A percentile compares a stretch with the other conserved stretches of the same genome.
These are phyloP conservation scores for Lymantria monacha DNA, from an alignment of 2,888 invertebrate species.

Conservation along the genomic window DNA sequence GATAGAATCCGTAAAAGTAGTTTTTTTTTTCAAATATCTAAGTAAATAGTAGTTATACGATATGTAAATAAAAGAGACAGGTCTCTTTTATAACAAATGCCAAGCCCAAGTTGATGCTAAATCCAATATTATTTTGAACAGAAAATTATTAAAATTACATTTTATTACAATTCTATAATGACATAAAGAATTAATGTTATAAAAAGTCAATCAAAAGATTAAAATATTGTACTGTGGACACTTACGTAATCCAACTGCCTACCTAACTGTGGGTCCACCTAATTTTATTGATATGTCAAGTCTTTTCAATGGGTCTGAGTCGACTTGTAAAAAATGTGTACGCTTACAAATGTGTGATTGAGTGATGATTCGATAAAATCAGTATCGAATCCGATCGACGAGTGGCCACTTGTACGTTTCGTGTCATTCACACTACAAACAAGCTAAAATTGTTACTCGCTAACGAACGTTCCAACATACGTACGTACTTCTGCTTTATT, in stretches of 20 bases:
- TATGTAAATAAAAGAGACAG: too few relatives aligned
- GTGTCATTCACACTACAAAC: constrained; percentile 45
- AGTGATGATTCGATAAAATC: constrained; percentile 51
- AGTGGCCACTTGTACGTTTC: constrained; percentile 49
- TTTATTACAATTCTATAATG: too few relatives aligned
- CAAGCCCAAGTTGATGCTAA: too few relatives aligned
- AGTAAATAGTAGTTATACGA: too few relatives aligned
- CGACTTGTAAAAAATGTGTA: constrained; percentile 30
- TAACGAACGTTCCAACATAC: constrained; percentile 21
- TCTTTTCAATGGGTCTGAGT: constrained; percentile 28
- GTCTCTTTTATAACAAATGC: too few relatives aligned
- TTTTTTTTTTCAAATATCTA: too few relatives aligned
- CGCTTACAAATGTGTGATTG: constrained; percentile 40
- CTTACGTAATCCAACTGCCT: constrained; percentile 12
- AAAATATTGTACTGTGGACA: too few relatives aligned
- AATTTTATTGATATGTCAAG: constrained; percentile 39
- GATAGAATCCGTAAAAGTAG: too few relatives aligned
- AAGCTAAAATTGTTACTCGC: constrained; percentile 41
- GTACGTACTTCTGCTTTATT: constrained; percentile 14
- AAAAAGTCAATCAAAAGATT: too few relatives aligned
- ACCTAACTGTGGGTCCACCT: constrained; percentile 23
- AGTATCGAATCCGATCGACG: constrained; percentile 37
- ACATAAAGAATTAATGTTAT: too few relatives aligned
- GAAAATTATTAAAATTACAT: too few relatives aligned
- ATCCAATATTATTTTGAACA: too few relatives aligned